Percentiles rank a stretch among this genome's conserved stretches.
phyloP scores from a whole-genome alignment of 2,888 invertebrate species.

The Balanococcus diminutus region DNA sequence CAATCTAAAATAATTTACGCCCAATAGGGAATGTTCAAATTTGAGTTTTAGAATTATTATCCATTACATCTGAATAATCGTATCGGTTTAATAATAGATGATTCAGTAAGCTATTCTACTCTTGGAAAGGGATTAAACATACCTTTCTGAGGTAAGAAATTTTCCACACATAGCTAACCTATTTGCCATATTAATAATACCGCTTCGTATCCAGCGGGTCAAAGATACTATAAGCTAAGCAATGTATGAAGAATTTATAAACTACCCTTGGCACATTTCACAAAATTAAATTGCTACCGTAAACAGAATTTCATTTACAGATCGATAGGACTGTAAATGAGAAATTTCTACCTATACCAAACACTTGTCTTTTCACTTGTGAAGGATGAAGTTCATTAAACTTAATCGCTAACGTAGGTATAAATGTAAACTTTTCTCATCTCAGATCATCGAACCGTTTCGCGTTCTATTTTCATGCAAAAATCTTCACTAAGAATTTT shows the following conservation, averaged over 20 bases:
- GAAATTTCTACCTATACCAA: background rate
- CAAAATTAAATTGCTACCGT: background rate
- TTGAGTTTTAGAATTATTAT: conserved; percentile 15
- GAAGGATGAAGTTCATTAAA: conserved; percentile 6
- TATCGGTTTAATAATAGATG: conserved; percentile 31
- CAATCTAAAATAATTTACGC: background rate
- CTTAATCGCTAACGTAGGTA: background rate
- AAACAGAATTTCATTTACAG: background rate
- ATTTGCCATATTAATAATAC: background rate
- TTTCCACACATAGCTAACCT: background rate
- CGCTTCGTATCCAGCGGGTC: background rate
- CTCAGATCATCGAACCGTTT: conserved; percentile 7
- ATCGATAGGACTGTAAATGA: background rate
- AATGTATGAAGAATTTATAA: conserved; percentile 35
- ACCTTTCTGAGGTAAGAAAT: conserved; percentile 36
- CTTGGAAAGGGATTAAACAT: background rate
- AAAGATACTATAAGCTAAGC: background rate
- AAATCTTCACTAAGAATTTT: background rate
- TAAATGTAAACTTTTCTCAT: background rate
- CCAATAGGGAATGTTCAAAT: background rate
- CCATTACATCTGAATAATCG: conserved; percentile 27
- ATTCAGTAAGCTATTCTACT: conserved; percentile 6
- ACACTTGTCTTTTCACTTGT: background rate
- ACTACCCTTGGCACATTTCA: background rate
- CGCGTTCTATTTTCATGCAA: conserved; percentile 5